Base-by-base conservation (phyloP, 2,113 vertebrate species). In the Platysteira castanea region DNA sequence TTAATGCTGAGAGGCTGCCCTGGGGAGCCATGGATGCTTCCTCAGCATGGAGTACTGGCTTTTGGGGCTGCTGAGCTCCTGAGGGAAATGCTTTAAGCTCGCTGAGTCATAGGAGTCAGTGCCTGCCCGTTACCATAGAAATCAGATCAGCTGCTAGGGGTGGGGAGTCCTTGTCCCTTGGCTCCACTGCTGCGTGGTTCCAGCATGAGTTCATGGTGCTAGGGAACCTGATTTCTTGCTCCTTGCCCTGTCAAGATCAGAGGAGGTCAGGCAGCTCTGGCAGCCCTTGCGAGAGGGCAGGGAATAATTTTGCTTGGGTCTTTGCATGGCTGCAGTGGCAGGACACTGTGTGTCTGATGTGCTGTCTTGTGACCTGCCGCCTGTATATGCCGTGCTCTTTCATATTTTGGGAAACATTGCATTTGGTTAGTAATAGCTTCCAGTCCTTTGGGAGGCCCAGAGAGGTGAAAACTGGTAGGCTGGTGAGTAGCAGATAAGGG, bases 61-160 rank as follows among this genome's bases (percentile, higher is more conserved):
- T 60, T 61, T 75, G 78, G 76, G 61, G n/a, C 57, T 85, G 75
- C 44, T 63, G 69, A 46, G 52, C 44, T 64, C 81, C 60, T 41
- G 59, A 41, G 35, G 47, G 71, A 81, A 81, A 44, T 46, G 83
- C 69, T 96, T 95, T 69, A 83, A 84, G 89, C 64, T 24, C 35
- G 44, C 83, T 96, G 96, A 95, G 87, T 96, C 87, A 85, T 6
- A 49, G 64, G 70, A 87, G 23, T 56, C 68, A 31, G 47, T 94
- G 60, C 73, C 80, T 90, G 61, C 54, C 54, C 0, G 95, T 98
- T 96, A 59, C 95, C 93, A 68, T 95, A 96, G 97, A 93, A 94
- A 98, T 96, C 5, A 4, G 64, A 95, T 74, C 80, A 79, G 78
- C 90, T 97, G 97, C 96, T 78, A 89, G 84, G 90, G 86, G 67